Evolutionary conservation across 2,888 invertebrate genomes (phyloP), one percentile per base, ranked within the genome.

Genomic region (Linyphia triangularis): DNA sequence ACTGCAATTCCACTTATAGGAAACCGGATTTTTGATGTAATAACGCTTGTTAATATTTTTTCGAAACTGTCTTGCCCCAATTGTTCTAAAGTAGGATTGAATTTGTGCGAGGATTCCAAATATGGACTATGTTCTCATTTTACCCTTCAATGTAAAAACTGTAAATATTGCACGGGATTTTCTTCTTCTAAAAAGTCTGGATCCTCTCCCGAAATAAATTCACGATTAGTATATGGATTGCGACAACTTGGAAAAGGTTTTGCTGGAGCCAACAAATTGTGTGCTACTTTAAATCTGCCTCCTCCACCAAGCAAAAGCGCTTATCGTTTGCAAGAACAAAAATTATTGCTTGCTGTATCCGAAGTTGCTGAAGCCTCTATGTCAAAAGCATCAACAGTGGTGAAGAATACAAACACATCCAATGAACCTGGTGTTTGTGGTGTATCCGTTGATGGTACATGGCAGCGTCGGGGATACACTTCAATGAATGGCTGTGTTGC

Each of bases 401-500:
- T n/a, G 22, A 26, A 63, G 10, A 4, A 5, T 16, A 19, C 10
- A 63, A 16, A n/a, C n/a, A 57, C 57, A 7, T 3, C 5, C 13
- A 19, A 57, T 57, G 22, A 4, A 16, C 3, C 57, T 7, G 59
- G 1, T 16, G 65, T 24, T 1, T 65, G 69, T 7, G 69, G 69
- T 30, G 69, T 69, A 13, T 69, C 69, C 1, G 33, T 69, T 10
- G 33, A 69, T 7, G 69, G 69, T 1, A 69, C 69, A 1, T 30
- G 69, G 33, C 69, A 69, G 13, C 69, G 69, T 33, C n/a, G 69
- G 1, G 69, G 69, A 1, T 30, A 33, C n/a, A 9, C 69, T 1
- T 33, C 69, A 13, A 5, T 69, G 69, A 69, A 69, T 33, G 69
- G 69, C 0, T 69, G 69, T 43, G 72, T 72, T 0, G 26, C 43